These are phyloP conservation scores for Mus minutoides DNA, from an alignment of 2,797 vertebrate genomes.

Conservation along the genomic window DNA sequence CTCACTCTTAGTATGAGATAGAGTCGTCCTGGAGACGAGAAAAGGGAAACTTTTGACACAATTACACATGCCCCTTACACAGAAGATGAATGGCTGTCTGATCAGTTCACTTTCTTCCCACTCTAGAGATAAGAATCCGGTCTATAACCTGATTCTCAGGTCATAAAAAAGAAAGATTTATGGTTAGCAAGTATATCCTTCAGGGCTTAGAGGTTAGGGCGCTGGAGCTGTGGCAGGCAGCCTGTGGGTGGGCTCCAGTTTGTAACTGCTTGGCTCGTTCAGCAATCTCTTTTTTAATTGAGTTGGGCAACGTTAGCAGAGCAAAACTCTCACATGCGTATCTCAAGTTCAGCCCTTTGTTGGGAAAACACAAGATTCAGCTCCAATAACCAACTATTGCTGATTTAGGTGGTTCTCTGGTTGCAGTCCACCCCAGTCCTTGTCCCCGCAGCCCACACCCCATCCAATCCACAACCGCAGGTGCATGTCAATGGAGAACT, in stretches of 20 bases:
- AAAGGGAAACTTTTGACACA: neutral
- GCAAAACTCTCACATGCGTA: neutral
- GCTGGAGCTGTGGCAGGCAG: neutral
- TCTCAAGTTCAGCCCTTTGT: constrained; percentile 17
- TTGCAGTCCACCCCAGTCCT: neutral
- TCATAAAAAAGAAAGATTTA: constrained; percentile 27
- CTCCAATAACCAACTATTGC: neutral
- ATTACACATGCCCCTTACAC: neutral
- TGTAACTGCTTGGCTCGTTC: neutral
- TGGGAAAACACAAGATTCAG: neutral
- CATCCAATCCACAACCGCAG: neutral
- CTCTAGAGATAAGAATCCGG: neutral
- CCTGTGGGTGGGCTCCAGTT: neutral
- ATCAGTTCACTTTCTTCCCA: neutral
- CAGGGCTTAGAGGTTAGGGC: neutral
- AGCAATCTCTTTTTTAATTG: neutral
- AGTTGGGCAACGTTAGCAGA: neutral
- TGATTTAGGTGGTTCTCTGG: neutral
- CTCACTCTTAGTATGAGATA: neutral
- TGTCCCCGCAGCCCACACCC: neutral
- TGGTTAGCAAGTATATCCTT: neutral
- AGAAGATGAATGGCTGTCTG: neutral
- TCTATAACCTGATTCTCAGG: neutral
- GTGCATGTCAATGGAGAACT: neutral
- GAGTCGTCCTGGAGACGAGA: neutral